Base-by-base conservation (phyloP, 2,113 vertebrate species). In the Marcusenius ussheri region DNA sequence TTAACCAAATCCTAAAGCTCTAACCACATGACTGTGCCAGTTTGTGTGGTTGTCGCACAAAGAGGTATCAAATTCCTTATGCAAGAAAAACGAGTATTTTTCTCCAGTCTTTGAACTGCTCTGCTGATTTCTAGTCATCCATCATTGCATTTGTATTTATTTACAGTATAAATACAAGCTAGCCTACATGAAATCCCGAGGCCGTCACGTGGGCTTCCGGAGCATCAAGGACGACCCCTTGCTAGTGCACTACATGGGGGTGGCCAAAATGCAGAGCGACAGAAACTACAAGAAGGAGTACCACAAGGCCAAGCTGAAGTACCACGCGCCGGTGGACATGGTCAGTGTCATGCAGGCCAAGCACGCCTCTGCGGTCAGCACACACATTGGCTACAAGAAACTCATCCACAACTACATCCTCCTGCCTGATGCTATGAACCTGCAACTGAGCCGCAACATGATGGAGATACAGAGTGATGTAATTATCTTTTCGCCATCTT, bases 381-480 rank as follows among this genome's bases (percentile, higher is more conserved):
- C 97, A 3, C 94, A 94, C 2, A 0, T 93, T 53, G 95, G 98
- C 90, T 99, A 99, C 94, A 98, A 95, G 77, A 95, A 97, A 1
- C 94, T 96, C 5, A 91, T 96, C 9, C 97, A 98, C 94, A 95
- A 91, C 62, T 98, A 97, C 92, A 91, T 96, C 0, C 97, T 97
- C 0, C 95, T 99, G 13, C 97, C 98, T 1, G 98, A 98, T 74
- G 97, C 97, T 91, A 88, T 99, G 95, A 94, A 94, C 31, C 70
- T 99, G 53, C 95, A 94, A 51, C 96, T 94, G 74, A 95, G 96
- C 3, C 97, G 95, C 92, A 96, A 93, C 89, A 97, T 95, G 95
- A 98, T 97, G 96, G 95, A 97, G 56, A 97, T 99, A 90, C 97
- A 99, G 93, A 99, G 98, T 53, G 97, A 99, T 83, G 98, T 99